These are phyloP conservation scores for Protobothrops flavoviridis DNA, from an alignment of 2,113 vertebrate genomes.

Conservation along the genomic window DNA sequence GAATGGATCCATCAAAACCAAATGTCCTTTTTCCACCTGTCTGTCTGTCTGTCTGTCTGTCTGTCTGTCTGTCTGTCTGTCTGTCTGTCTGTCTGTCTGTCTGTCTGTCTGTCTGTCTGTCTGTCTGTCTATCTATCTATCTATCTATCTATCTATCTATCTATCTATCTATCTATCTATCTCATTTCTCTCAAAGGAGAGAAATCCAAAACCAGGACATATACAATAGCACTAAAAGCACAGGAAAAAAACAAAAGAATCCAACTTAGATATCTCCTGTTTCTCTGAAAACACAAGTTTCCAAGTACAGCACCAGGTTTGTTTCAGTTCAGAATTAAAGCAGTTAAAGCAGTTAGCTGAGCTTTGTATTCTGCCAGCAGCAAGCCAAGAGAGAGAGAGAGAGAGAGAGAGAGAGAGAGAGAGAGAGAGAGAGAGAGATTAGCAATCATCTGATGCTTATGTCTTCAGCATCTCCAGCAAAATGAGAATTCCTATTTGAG, in stretches of 20 bases:
- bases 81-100: too few species aligned
- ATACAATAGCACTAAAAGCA: not conserved
- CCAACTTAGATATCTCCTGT: not conserved
- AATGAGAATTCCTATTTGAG: not conserved
- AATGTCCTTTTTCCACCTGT: not conserved
- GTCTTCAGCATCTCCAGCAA: not conserved
- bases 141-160: too few species aligned
- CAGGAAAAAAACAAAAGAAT: not conserved
- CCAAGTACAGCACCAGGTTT: not conserved
- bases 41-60: not conserved
- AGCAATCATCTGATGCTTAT: not conserved
- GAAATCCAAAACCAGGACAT: not conserved
- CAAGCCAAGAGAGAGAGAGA: too few species aligned
- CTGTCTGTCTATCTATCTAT: too few species aligned
- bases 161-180: too few species aligned
- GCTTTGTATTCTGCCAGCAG: not conserved
- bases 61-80: too few species aligned
- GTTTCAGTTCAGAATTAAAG: not conserved
- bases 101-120: too few species aligned
- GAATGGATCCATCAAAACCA: not conserved
- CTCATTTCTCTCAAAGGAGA: too few species aligned
- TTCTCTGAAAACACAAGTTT: not conserved
- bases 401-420: too few species aligned
- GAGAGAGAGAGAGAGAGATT: too few species aligned
- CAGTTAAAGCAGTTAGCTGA: too few species aligned